Base-by-base conservation (phyloP, 2,888 invertebrate species). In the Anaspis maculata region DNA sequence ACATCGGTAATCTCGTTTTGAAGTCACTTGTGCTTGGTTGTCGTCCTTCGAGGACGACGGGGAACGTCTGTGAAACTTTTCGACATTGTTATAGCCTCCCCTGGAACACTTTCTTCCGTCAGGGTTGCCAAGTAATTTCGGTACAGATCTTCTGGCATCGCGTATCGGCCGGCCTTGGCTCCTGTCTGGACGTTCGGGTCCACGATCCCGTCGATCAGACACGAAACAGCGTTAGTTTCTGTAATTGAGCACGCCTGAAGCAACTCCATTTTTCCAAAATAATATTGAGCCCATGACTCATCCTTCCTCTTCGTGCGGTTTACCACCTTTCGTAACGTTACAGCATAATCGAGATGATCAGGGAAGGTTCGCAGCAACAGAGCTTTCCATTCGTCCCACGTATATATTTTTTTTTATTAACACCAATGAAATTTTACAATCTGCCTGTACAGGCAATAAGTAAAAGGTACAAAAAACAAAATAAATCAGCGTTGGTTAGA, bases 151-250 rank as follows among this genome's bases (percentile, higher is more conserved):
- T 5, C 9, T 9, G 19, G 19, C 9, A 9, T 19, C 19, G 5
- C 9, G 19, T 19, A 19, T 13, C 39, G 19, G 9, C 39, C 41
- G 3, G 37, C 40, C 6, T 26, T 26, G 7, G 39, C 39, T n/a
- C 40, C 39, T 25, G 27, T 15, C 22, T 41, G 39, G 9, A 43
- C 30, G 3, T 32, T 30, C 7, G 23, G 13, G 29, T 43, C 39
- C 5, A 3, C 7, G 10, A 42, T 32, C 3, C 34, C 39, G 27
- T 40, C 37, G 13, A 42, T 42, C n/a, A 42, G 10, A 16, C 28
- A 22, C 4, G 41, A 25, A 3, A 44, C 44, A 7, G 37, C 35
- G 9, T 36, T 38, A 14, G 29, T 32, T 3, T 32, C 33, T 7
- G 3, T 21, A n/a, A 43, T 41, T 14, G 31, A 30, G 26, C 39